Evolutionary conservation across 2,888 invertebrate species (phyloP), one percentile per base, ranked within the genome.

Genomic region (Hemaris fuciformis): DNA sequence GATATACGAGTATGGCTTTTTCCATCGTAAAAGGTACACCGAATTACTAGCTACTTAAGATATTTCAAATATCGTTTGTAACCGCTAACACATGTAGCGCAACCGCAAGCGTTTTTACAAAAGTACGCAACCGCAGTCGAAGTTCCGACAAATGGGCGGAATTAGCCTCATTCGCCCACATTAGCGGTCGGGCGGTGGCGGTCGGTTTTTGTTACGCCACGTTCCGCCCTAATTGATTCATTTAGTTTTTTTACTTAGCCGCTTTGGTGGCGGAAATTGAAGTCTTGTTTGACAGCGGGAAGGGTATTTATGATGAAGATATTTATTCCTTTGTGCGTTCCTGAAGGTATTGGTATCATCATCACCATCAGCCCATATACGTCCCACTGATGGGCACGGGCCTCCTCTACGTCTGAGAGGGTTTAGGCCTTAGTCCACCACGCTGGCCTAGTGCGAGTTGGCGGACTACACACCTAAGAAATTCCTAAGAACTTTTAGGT

Each of bases 121-220:
- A 13, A 56, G 43, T 25, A 20, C 46, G 34, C 31, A 59, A 48
- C 62, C 62, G 62, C 59, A 59, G 46, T 59, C 46, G 27, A 61
- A 53, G 61, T 42, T 59, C 57, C 63, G 59, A 42, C 64, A 66
- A 71, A 68, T 67, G 64, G 65, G 61, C 62, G 61, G 63, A 64
- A 70, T 72, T 72, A 70, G 69, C 68, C 66, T 62, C 53, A 69
- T 61, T 57, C 45, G 45, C 59, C 48, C 56, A 56, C 68, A 69
- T 71, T 71, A 67, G 65, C 61, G 67, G 66, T 41, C 63, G 57
- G 41, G 31, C 23, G 27, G 59, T 56, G 23, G 53, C 45, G 45
- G 43, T 59, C 62, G 64, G 62, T 70, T 70, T 70, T 70, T 70
- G 68, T 63, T 31, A 56, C 57, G 59, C 56, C 64, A 63, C 60